Percentiles rank a stretch among this genome's conserved stretches.
These are phyloP conservation scores for Tachysurus vachellii DNA, from an alignment of 2,113 vertebrate genomes.

Conservation along the genomic window DNA sequence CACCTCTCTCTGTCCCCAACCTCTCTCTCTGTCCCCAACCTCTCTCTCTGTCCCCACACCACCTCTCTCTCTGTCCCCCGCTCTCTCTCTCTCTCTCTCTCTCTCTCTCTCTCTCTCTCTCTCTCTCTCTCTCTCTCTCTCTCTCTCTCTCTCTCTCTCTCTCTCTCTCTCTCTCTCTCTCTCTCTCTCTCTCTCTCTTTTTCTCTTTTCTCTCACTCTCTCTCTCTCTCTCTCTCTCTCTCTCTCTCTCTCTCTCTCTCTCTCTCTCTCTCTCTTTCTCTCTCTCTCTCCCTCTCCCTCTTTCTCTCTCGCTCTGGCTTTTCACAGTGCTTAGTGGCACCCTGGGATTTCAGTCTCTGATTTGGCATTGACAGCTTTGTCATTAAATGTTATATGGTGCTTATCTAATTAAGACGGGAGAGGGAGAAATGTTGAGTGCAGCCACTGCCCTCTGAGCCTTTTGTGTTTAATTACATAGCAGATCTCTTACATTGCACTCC, in stretches of 20 bases:
- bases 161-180: too few relatives aligned
- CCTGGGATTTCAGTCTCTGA: constrained; percentile 45
- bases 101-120: too few relatives aligned
- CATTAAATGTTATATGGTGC: constrained; percentile 45
- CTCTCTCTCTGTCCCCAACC: neutral
- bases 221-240: neutral
- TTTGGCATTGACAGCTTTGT: constrained; percentile 53
- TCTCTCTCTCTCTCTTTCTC: neutral
- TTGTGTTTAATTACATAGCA: neutral
- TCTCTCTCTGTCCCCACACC: neutral
- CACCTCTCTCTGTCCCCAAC: too few relatives aligned
- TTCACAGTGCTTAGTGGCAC: constrained; percentile 50
- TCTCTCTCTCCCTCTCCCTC: neutral
- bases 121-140: too few relatives aligned
- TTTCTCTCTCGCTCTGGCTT: constrained; percentile 27
- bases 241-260: neutral
- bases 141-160: too few relatives aligned
- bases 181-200: too few relatives aligned
- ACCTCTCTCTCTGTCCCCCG: neutral
- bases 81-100: neutral
- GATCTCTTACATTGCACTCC: neutral
- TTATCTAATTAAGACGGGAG: constrained; percentile 39
- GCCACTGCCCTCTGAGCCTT: neutral
- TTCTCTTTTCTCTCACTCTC: too few relatives aligned
- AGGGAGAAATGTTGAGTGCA: neutral